A percentile compares a stretch with the other conserved stretches of the same genome.
These are phyloP conservation scores for Pica pica DNA, from an alignment of 2,113 vertebrate genomes.

Conservation along the genomic window DNA sequence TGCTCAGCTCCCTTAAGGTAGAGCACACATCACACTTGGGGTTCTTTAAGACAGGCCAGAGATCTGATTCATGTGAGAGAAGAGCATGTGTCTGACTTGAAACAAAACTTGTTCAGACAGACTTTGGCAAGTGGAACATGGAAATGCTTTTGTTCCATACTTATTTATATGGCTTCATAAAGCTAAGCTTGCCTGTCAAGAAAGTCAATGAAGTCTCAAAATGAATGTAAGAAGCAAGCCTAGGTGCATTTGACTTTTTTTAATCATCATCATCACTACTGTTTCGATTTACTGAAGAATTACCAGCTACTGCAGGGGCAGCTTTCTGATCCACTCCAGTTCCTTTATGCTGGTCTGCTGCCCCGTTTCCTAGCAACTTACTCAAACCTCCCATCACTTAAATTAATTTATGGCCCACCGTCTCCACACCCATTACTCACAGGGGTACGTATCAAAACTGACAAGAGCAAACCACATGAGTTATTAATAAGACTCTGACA, in stretches of 20 bases:
- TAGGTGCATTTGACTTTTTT: not conserved
- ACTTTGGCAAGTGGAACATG: conserved; percentile 3
- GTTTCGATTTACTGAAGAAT: not conserved
- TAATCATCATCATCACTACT: not conserved
- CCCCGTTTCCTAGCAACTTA: conserved; percentile 79
- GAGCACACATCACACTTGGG: not conserved
- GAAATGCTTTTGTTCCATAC: not conserved
- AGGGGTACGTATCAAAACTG: conserved; percentile 26
- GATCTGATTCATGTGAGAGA: not conserved
- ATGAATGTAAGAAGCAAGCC: not conserved
- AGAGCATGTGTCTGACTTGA: not conserved
- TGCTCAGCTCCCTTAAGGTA: not conserved
- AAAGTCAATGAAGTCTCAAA: not conserved
- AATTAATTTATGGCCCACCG: conserved; percentile 66
- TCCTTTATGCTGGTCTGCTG: conserved; percentile 28
- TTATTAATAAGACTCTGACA: conserved; percentile 17
- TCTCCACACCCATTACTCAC: conserved; percentile 65
- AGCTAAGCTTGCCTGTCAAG: not conserved
- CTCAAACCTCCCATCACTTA: conserved; percentile 69
- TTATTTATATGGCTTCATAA: not conserved
- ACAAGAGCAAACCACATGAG: conserved; percentile 10
- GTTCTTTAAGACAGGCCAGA: not conserved
- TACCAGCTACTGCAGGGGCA: conserved; percentile 59
- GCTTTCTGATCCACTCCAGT: conserved; percentile 13
- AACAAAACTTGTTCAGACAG: conserved; percentile 15